Evolutionary conservation across 1,140 invertebrate species (phyloP).

Genomic region (Cotesia typhae): DNA sequence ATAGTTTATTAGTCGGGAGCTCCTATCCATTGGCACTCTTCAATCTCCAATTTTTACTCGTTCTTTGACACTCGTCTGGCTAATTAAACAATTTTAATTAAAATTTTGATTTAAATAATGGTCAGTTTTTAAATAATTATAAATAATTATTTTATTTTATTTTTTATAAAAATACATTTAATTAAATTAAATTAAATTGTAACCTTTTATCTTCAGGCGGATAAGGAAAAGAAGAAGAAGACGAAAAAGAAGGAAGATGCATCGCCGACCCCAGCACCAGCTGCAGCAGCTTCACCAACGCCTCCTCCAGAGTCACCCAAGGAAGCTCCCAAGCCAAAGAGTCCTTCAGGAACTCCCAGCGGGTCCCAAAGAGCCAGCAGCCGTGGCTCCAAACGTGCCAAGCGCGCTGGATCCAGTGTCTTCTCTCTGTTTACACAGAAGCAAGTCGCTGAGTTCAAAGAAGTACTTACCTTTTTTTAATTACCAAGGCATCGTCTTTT

Average conservation of each 20-base stretch:
- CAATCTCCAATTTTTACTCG: not conserved
- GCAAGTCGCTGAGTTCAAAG: conserved; percentile 96
- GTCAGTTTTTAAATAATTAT: conserved; percentile 5
- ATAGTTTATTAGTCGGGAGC: not conserved
- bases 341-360: conserved; percentile 57
- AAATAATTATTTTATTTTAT: not conserved
- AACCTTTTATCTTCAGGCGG: conserved; percentile 60
- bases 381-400: conserved; percentile 78
- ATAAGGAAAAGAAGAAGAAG: conserved; percentile 73
- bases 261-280: conserved; percentile 57
- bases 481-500: not conserved
- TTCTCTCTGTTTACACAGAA: conserved; percentile 95
- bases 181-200: not conserved
- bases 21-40: conserved; percentile 9
- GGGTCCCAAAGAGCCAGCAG: conserved; percentile 83
- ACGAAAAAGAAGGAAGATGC: conserved; percentile 66
- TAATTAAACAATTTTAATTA: not conserved
- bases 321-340: conserved; percentile 52
- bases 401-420: conserved; percentile 90
- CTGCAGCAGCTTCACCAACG: conserved; percentile 62
- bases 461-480: conserved; percentile 68
- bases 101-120: conserved; percentile 7
- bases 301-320: conserved; percentile 62
- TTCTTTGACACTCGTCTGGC: conserved; percentile 8
- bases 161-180: no score